Conservation (phyloP, 2,888 invertebrate genomes). For the Trichacis sp. region DNA sequence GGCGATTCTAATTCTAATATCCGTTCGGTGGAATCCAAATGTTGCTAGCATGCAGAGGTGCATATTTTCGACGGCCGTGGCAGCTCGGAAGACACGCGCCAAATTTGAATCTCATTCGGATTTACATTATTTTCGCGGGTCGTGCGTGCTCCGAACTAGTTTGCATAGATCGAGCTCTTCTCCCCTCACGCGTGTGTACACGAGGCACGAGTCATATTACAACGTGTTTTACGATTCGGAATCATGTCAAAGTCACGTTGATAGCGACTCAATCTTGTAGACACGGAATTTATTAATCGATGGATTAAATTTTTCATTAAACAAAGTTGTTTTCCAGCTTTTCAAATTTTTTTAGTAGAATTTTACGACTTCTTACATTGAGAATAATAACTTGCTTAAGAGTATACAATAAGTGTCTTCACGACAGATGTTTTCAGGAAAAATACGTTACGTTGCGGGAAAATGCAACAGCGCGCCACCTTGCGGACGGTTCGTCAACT, state of each 20-base stretch:
- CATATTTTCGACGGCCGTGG: constrained; percentile 23
- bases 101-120: constrained; percentile 51
- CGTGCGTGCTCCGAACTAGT: constrained; percentile 46
- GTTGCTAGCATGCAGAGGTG: constrained; percentile 13
- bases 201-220: constrained; percentile 2
- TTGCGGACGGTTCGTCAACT: no score
- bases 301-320: background rate
- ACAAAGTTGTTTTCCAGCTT: no score
- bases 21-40: constrained; percentile 34
- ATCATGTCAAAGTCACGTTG: background rate
- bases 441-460: no score
- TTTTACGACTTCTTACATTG: no score
- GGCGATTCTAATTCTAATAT: constrained; percentile 64
- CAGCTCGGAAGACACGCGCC: constrained; percentile 34
- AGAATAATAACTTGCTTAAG: no score
- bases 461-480: no score
- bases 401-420: no score
- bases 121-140: constrained; percentile 50
- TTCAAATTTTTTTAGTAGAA: no score
- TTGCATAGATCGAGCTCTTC: constrained; percentile 23
- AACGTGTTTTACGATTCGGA: background rate
- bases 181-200: constrained; percentile 4
- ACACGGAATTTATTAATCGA: background rate
- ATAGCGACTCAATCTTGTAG: background rate
- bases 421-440: no score